Evolutionary conservation across 2,888 invertebrate genomes (phyloP), one percentile per base, ranked within the genome.

Genomic region (Tachina fera): DNA sequence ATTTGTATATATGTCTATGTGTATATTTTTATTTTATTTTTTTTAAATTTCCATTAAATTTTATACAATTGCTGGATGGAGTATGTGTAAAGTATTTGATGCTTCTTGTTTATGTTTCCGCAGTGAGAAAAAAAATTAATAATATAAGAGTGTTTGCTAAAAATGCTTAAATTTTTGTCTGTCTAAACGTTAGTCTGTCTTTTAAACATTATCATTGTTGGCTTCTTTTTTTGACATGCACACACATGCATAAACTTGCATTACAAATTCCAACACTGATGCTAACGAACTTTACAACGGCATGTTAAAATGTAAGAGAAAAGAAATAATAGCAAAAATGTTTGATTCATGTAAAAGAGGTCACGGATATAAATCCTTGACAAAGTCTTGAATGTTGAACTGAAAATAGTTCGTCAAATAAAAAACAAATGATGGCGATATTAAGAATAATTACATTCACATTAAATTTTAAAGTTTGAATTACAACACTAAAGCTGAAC

Each of bases 21-120:
- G 6, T 9, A 16, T 16, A 22, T 22, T 13, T 16, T 8, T 56
- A 6, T 13, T 39, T 39, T 45, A 56, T 74, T 67, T 74, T 31
- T 53, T 49, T 10, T 1, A 47, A 49, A 22, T 41, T 77, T 68
- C 16, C 49, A 60, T 77, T 67, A 41, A 68, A 39, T 56, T 65
- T 72, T 74, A 19, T 68, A 53, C 74, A 81, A 75, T 72, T 75
- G 68, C 75, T 75, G 56, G 53, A 51, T n/a, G n/a, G n/a, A n/a
- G 49, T 83, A 39, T 78, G 71, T 65, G 78, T 85, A 51, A 82
- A 82, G 67, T 76, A 80, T 60, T 68, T 72, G 68, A 71, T 79
- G 83, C 67, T 70, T 84, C 81, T 77, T 76, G 81, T 81, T 72
- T 81, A 16, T 72, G 41, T 77, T 76, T 70, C 49, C 53, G 61